Evolutionary conservation across 2,113 vertebrate species (phyloP), one percentile per base, ranked within the genome.

Genomic region (Sceloporus undulatus): DNA sequence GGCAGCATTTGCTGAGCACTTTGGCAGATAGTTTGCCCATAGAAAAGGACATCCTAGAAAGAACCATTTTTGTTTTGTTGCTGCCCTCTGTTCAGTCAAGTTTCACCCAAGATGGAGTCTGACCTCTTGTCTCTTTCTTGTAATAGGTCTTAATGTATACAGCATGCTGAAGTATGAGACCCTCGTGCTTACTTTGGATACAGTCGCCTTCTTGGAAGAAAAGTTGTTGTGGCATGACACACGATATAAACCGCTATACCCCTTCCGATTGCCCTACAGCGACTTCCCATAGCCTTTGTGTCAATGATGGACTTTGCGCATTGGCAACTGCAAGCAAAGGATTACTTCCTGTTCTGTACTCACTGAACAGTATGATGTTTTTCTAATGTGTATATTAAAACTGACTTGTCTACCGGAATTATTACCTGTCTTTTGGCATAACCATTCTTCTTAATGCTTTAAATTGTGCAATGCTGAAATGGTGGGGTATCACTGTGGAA

Each of bases 111-210:
- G 18, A 59, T n/a, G 1, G 13, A 34, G 40, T 34, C 23, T 75
- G 14, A 23, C 0, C 3, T 10, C 23, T 19, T 38, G 65, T 6
- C 29, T 18, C 1, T 21, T 29, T 2, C 0, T 13, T 6, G 6
- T 4, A 19, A 0, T 95, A 98, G 98, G 98, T 74, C 95, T 99
- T 78, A 99, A 98, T 0, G 98, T 98, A 42, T 94, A 99, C 96
- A 98, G 98, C 94, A 94, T 99, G 94, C 94, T 99, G 88, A 98
- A 99, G 83, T 96, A 99, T 21, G 95, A 98, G 74, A 96, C 96
- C 0, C 74, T 99, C 80, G 87, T 98, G 82, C 97, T 99, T 23
- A 98, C 98, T 0, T 86, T 98, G 93, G 95, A 95, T 2, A 94
- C 98, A 0, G 42, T 98, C 11, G 81, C 81, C 92, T 98, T 98